Evolutionary conservation across 2,888 invertebrate genomes (phyloP), one percentile per base, ranked within the genome.

Genomic region (Mesopsocus fuscifrons): DNA sequence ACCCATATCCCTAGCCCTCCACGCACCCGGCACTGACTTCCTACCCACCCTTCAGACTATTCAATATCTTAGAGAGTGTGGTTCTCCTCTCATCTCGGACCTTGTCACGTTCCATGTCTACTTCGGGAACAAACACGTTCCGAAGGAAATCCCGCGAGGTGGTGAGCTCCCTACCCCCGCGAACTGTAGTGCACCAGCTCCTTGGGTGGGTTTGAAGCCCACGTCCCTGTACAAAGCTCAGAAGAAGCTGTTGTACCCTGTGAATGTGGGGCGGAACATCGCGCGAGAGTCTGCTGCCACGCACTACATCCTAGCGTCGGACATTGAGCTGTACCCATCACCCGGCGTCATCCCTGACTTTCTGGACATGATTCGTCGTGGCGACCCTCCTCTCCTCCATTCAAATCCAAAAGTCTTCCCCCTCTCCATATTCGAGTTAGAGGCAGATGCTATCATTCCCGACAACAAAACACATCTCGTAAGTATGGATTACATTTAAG

Each of bases 311-410:
- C 68, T 89, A 44, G 77, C 87, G 20, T 85, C 85, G 42, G 89
- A 91, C 58, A 85, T 89, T 53, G 89, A 91, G 60, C 69, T 91
- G 44, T 89, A 89, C 61, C 89, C 89, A 38, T 85, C 80, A 63
- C 80, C 83, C 5, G 74, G 79, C 52, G 62, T 89, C 51, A 78
- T 82, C 43, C 71, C 72, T 18, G 72, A 77, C 57, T 89, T 91
- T 63, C 66, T 89, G 50, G 77, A 81, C 54, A 83, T 89, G 84
- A 74, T 88, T 49, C 74, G 78, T 18, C 70, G 74, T 52, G 77
- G 79, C 52, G 69, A 65, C 48, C 70, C 71, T 42, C 80, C 81
- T 43, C 64, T 82, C 54, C 57, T 63, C 51, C 52, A 70, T 57
- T 52, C 68, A 20, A 72, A 63, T 50, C 65, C 60, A 11, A 76